Evolutionary conservation across 2,797 vertebrate genomes (phyloP).

Genomic region (Sebastes diaconus): DNA sequence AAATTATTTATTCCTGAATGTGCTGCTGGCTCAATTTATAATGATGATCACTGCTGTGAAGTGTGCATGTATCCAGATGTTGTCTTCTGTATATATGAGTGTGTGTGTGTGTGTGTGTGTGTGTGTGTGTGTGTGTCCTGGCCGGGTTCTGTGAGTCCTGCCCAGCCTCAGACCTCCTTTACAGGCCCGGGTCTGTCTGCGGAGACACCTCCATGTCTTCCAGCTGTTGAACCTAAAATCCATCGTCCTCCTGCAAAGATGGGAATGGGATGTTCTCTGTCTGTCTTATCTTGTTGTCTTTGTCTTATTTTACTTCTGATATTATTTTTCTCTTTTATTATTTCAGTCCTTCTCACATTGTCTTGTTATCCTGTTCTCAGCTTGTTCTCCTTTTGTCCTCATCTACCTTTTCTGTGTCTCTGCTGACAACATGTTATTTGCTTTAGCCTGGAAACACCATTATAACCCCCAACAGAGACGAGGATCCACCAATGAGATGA

Average conservation of each 20-base stretch:
- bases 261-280: no score
- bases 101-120: neutral
- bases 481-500: slow-evolving; percentile 35
- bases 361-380: neutral
- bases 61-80: slow-evolving; percentile 18
- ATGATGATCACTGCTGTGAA: slow-evolving; percentile 22
- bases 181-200: slow-evolving; percentile 4
- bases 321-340: neutral
- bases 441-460: slow-evolving; percentile 65
- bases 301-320: no score
- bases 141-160: neutral
- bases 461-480: slow-evolving; percentile 44
- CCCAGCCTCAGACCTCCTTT: slow-evolving; percentile 14
- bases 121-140: neutral
- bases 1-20: neutral
- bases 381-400: neutral
- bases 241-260: neutral
- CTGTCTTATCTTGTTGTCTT: neutral
- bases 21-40: slow-evolving; percentile 11
- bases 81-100: neutral
- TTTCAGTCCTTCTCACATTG: neutral
- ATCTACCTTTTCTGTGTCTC: slow-evolving; percentile 5
- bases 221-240: slow-evolving; percentile 19
- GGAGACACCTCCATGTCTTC: slow-evolving; percentile 24
- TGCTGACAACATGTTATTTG: slow-evolving; percentile 57